phyloP scores from a whole-genome alignment of 2,888 invertebrate genomes.

The Coronaproctus castanopsis region DNA sequence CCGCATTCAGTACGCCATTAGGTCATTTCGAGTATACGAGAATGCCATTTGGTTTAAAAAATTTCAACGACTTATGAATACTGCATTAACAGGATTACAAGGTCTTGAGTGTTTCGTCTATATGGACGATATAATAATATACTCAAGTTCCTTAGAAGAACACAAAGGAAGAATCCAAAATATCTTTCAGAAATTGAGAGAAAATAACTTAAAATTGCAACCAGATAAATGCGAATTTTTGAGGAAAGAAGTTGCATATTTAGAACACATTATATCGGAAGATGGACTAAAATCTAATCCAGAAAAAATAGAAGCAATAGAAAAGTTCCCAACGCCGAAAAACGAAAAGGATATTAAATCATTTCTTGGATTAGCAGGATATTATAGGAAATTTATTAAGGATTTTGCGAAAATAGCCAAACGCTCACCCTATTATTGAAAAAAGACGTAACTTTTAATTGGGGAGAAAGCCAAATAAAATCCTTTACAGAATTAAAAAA shows the following conservation, averaged over 20 bases:
- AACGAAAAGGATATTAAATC: no score
- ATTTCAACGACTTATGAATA: constrained; percentile 14
- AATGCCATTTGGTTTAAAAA: constrained; percentile 14
- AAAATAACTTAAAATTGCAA: constrained; percentile 18
- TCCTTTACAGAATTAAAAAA: no score
- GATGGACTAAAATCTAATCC: constrained; percentile 15
- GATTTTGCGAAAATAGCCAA: no score
- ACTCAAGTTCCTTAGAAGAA: constrained; percentile 9
- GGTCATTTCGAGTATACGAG: constrained; percentile 11
- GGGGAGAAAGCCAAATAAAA: no score
- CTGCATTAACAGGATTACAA: constrained; percentile 13
- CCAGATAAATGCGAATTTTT: constrained; percentile 16
- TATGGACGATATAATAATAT: constrained; percentile 15
- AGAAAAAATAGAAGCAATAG: constrained; percentile 14
- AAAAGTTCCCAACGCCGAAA: no score
- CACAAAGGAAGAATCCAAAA: constrained; percentile 9
- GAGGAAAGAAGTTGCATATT: constrained; percentile 5
- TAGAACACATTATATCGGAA: constrained; percentile 11
- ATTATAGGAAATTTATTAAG: no score
- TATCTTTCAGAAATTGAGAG: constrained; percentile 12
- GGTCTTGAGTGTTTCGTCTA: constrained; percentile 15
- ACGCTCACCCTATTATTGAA: no score
- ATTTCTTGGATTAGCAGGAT: no score
- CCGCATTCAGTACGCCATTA: constrained; percentile 11
- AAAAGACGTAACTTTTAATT: no score